Evolutionary conservation across 2,888 invertebrate genomes (phyloP).

Genomic region (Xanthia icteritia): DNA sequence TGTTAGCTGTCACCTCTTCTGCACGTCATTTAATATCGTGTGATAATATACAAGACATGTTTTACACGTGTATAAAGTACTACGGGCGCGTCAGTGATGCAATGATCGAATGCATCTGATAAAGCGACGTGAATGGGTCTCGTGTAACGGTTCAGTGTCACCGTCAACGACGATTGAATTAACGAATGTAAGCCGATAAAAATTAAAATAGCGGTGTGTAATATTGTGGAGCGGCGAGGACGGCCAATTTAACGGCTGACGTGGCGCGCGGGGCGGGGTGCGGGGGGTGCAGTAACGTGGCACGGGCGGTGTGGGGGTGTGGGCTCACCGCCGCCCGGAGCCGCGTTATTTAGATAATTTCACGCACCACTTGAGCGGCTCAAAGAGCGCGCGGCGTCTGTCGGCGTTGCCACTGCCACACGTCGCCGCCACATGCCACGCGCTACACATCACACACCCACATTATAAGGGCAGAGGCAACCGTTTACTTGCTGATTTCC

Average conservation of each 20-base stretch:
- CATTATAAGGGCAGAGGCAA: background rate
- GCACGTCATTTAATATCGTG: too few species aligned
- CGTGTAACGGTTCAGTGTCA: constrained; percentile 4
- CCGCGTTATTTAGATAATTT: constrained; percentile 57
- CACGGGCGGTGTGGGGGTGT: background rate
- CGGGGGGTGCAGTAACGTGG: background rate
- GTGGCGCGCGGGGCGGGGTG: background rate
- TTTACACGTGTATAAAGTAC: too few species aligned
- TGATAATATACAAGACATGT: too few species aligned
- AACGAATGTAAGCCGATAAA: constrained; percentile 36
- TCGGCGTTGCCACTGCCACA: constrained; percentile 8
- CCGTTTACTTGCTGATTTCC: constrained; percentile 7
- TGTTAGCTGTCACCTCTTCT: too few species aligned
- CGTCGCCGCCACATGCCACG: background rate
- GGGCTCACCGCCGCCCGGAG: constrained; percentile 14
- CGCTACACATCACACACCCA: background rate
- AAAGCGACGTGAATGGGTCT: background rate
- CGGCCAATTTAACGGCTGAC: constrained; percentile 52
- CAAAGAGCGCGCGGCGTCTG: constrained; percentile 38
- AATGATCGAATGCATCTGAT: background rate
- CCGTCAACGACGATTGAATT: constrained; percentile 17
- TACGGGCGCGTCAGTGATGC: too few species aligned
- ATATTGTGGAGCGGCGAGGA: constrained; percentile 44
- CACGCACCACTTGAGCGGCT: constrained; percentile 58
- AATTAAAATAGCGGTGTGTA: constrained; percentile 33